These are phyloP conservation scores for Troides helena DNA, from an alignment of 2,888 invertebrate species.

Conservation along the genomic window DNA sequence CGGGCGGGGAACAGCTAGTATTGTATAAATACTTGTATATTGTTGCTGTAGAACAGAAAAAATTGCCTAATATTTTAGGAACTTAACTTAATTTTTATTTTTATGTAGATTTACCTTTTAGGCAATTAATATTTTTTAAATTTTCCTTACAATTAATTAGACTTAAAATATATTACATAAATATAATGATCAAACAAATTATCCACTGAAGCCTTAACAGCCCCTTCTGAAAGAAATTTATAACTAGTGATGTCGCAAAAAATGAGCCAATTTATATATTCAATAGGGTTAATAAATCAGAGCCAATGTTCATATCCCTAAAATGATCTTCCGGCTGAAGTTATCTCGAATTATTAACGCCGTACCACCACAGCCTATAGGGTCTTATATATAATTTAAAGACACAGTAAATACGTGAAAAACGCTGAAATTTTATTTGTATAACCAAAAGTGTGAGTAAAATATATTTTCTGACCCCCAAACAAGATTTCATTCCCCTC, in stretches of 20 bases:
- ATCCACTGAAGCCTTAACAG: not conserved
- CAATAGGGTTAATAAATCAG: conserved; percentile 15
- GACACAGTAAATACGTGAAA: too few species aligned
- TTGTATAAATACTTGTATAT: too few species aligned
- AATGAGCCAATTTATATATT: conserved; percentile 16
- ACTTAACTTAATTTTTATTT: too few species aligned
- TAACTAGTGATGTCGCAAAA: conserved; percentile 13
- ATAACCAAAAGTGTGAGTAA: too few species aligned
- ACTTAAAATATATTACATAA: not conserved
- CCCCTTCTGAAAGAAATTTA: conserved; percentile 12
- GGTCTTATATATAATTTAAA: not conserved
- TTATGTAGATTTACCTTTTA: too few species aligned
- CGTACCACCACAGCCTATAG: not conserved
- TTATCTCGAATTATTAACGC: not conserved
- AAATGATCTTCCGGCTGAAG: not conserved
- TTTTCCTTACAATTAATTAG: not conserved
- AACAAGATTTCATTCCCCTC: too few species aligned
- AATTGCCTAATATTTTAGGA: too few species aligned
- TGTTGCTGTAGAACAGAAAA: too few species aligned
- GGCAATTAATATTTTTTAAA: too few species aligned
- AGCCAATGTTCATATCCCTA: conserved; percentile 4
- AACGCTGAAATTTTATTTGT: too few species aligned
- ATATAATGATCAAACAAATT: not conserved
- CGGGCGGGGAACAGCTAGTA: too few species aligned
- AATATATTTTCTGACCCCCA: too few species aligned